A percentile compares a stretch with the other conserved stretches of the same genome.
Evolutionary conservation across 1,140 invertebrate species (phyloP).

Genomic region (Drosophila mauritiana): DNA sequence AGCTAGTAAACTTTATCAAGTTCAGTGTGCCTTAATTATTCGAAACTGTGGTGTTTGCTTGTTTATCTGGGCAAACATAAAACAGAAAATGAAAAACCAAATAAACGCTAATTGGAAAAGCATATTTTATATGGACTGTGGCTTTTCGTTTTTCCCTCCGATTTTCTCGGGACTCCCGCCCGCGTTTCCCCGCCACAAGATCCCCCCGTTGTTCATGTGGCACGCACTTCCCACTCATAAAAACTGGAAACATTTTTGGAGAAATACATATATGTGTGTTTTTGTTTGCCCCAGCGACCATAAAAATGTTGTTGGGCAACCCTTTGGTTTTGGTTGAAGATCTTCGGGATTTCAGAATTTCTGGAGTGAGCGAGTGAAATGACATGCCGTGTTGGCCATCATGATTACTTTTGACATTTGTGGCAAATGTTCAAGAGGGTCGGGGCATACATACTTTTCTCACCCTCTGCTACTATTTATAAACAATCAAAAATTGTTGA

Average conservation of each 20-base stretch:
- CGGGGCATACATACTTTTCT: slow-evolving; percentile 3
- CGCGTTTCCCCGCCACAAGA: not conserved
- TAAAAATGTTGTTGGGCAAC: slow-evolving; percentile 75
- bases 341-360: slow-evolving; percentile 1
- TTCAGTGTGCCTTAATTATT: slow-evolving; percentile 61
- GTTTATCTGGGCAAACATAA: slow-evolving; percentile 73
- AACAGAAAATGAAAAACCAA: slow-evolving; percentile 81
- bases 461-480: slow-evolving; percentile 64
- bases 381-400: slow-evolving; percentile 76
- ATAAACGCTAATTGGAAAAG: slow-evolving; percentile 83
- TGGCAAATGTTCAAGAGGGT: slow-evolving; percentile 68
- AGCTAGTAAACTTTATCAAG: too few species aligned
- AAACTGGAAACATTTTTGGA: slow-evolving; percentile 74
- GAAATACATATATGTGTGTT: slow-evolving; percentile 38
- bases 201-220: slow-evolving; percentile 13
- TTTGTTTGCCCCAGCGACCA: slow-evolving; percentile 20
- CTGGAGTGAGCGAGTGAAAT: slow-evolving; percentile 45
- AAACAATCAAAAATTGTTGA: slow-evolving; percentile 66
- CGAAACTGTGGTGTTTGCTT: slow-evolving; percentile 20
- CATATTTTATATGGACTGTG: slow-evolving; percentile 78
- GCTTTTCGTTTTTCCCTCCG: slow-evolving; percentile 2
- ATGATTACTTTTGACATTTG: slow-evolving; percentile 82
- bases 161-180: not conserved
- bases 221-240: slow-evolving; percentile 78
- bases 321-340: slow-evolving; percentile 49